Base-by-base conservation (phyloP, 2,113 vertebrate genomes). In the Oryzias javanicus region DNA sequence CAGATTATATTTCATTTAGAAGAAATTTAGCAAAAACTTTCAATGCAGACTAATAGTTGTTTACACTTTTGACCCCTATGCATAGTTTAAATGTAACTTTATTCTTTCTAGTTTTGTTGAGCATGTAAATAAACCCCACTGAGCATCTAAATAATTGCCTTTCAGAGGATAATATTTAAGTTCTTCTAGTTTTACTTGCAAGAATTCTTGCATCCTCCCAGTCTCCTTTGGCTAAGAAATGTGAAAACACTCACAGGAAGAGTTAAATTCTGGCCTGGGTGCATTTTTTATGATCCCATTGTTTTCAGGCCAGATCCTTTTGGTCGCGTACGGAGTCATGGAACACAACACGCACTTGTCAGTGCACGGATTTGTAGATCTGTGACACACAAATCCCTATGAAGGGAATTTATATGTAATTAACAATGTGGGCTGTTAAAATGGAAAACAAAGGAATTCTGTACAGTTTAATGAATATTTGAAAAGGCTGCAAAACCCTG, bases 201-300 rank as follows among this genome's bases (percentile, higher is more conserved):
- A 20, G 46, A 70, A 71, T 79, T 75, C 78, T 75, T 86, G 68
- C 79, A 84, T 86, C 83, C 80, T 83, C 68, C 72, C 80, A 74
- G 77, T 78, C 81, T 81, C 61, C 72, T 81, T 79, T 66, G 69
- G 70, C 60, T 70, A 64, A 80, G 80, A 86, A 85, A 86, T 83
- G 77, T 78, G 74, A 90, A 90, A 94, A 95, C 91, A 91, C 89
- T 90, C 84, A 92, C 92, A 94, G 92, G 94, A 93, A 94, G 91
- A 88, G 92, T 91, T 35, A 53, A 90, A 92, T 91, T 91, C 78
- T 78, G 90, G 80, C 90, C 70, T 71, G 81, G 83, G 89, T 86
- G 24, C 6, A 75, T 90, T 90, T 63, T 92, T 89, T 89, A 91
- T 79, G 78, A 87, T 81, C 78, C 90, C 83, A 92, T 94, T 94